Evolutionary conservation across 2,888 invertebrate species (phyloP), one percentile per base, ranked within the genome.

Genomic region (Crepidodera aurea): DNA sequence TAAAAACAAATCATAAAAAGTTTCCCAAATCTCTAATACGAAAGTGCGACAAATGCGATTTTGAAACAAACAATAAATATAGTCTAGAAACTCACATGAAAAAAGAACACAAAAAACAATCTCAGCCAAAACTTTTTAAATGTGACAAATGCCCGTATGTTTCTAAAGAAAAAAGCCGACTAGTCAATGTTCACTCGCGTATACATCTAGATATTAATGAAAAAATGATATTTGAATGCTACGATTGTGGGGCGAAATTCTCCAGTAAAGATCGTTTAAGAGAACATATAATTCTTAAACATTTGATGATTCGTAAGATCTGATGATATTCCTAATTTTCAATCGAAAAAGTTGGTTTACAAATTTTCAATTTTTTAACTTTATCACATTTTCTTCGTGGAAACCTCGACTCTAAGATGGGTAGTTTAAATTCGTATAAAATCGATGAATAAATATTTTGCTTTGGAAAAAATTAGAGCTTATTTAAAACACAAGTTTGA

Each of bases 1-100:
- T 54, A 2, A 54, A 44, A 44, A 40, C 29, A 5, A 40, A 54
- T 29, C 29, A 42, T 18, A 55, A 44, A 22, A 34, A 51, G 1
- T 51, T 32, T 32, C 32, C 32, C 2, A 32, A 32, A 32, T 32
- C 32, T 7, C n/a, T 32, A 32, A 27, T 46, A 1, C 46, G 27
- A 22, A 46, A 25, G n/a, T 46, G 46, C 12, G 6, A 46, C 10
- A 13, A 25, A 6, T 46, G 46, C 8, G n/a, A 19, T 18, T 46
- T 46, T n/a, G 13, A 46, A 25, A 27, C 46, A 5, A 46, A 46
- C 6, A 46, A 46, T 27, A 46, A 46, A 8, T 46, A 46, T 15
- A 46, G 46, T 15, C 12, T 46, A 5, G n/a, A 10, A 25, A 46
- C 25, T 13, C 46, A 55, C 44, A 29, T 32, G 18, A 44, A 55